Conservation (phyloP, 2,888 invertebrate genomes). For the Boloria selene region DNA sequence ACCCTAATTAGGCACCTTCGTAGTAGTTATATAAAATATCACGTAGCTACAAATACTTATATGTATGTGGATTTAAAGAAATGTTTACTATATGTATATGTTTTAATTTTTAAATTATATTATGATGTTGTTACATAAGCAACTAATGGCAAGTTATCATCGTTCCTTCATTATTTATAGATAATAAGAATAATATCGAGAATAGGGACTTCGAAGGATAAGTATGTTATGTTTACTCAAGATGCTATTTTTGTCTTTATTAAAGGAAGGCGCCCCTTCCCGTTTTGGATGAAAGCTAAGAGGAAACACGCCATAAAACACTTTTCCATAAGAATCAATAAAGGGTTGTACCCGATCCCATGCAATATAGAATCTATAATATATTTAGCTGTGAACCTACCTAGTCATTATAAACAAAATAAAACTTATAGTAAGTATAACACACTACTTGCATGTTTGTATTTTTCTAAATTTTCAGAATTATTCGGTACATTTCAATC, state of each 20-base stretch:
- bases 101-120: too few species aligned
- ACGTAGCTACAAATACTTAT: background rate
- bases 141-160: too few species aligned
- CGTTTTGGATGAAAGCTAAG: slow-evolving; percentile 65
- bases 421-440: background rate
- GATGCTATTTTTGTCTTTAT: slow-evolving; percentile 77
- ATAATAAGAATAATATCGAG: slow-evolving; percentile 35
- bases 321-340: slow-evolving; percentile 44
- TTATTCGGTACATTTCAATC: background rate
- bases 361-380: too few species aligned
- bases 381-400: background rate
- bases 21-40: too few species aligned
- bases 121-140: too few species aligned
- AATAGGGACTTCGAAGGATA: slow-evolving; percentile 51
- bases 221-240: slow-evolving; percentile 61
- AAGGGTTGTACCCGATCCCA: slow-evolving; percentile 21
- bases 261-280: slow-evolving; percentile 74
- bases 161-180: background rate
- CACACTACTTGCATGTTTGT: background rate
- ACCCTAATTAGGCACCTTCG: too few species aligned
- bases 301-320: slow-evolving; percentile 67
- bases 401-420: background rate
- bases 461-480: background rate
- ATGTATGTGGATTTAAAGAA: background rate
- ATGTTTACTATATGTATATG: too few species aligned